Conservation (phyloP, 2,113 vertebrate species). For the Sporophila hypoxantha region DNA sequence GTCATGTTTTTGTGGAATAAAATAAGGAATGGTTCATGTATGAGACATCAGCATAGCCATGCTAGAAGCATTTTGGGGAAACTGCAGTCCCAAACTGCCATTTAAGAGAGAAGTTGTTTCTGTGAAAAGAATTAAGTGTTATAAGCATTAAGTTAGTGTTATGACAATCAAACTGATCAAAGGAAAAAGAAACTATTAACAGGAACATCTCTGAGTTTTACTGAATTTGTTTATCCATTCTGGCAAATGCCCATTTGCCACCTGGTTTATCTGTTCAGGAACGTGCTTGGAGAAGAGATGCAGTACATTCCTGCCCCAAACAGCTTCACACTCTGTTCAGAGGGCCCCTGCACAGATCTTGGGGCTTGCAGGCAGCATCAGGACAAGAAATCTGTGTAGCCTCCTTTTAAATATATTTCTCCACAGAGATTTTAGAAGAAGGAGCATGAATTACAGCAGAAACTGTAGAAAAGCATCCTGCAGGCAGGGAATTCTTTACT, state of each 20-base stretch:
- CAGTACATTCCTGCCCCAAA: fast-evolving
- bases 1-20: background rate
- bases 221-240: background rate
- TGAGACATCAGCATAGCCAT: background rate
- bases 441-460: background rate
- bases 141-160: background rate
- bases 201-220: background rate
- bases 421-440: background rate
- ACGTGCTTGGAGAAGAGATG: background rate
- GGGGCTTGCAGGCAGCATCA: background rate
- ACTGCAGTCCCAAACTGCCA: background rate
- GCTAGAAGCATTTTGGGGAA: background rate
- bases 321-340: fast-evolving
- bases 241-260: background rate
- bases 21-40: background rate
- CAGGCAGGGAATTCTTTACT: background rate
- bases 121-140: background rate
- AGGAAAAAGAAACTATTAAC: background rate
- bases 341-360: no score
- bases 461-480: background rate
- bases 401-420: background rate
- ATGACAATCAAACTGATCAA: background rate
- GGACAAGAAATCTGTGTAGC: background rate
- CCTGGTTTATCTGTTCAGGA: background rate
- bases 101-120: background rate